A percentile compares a stretch with the other conserved stretches of the same genome.
Conservation (phyloP, 2,888 invertebrate species). For the Stenoptilia bipunctidactyla region DNA sequence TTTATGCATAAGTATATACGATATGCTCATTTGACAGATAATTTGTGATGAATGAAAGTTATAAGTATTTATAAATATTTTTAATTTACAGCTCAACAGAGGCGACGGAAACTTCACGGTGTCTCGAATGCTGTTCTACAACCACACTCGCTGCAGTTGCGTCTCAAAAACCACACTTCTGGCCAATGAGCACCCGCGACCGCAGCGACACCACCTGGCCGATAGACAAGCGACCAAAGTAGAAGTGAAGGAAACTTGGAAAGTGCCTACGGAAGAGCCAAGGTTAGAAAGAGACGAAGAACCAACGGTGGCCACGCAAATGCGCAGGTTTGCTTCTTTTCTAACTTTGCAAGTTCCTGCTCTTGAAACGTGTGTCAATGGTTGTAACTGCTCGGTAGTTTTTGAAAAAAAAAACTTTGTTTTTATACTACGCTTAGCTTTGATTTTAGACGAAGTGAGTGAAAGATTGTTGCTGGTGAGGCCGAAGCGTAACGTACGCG, state of each 20-base stretch:
- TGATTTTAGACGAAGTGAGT: too few relatives aligned
- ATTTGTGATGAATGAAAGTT: too few relatives aligned
- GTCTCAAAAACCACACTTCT: constrained; percentile 38
- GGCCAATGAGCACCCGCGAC: constrained; percentile 11
- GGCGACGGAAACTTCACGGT: constrained; percentile 35
- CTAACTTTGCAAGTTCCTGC: too few relatives aligned
- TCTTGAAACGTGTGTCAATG: too few relatives aligned
- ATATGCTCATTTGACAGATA: too few relatives aligned
- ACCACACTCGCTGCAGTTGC: constrained; percentile 56
- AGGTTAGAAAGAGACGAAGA: constrained; percentile 31
- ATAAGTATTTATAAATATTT: too few relatives aligned
- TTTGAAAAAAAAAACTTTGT: too few relatives aligned
- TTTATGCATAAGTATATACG: too few relatives aligned
- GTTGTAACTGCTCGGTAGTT: too few relatives aligned
- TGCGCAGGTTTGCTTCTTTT: constrained; percentile 34
- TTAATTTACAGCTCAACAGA: constrained; percentile 38
- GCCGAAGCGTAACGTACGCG: too few relatives aligned
- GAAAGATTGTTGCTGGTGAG: too few relatives aligned
- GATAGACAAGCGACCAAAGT: constrained; percentile 10
- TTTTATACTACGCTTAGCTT: too few relatives aligned
- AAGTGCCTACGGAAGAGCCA: constrained; percentile 36
- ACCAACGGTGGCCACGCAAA: constrained; percentile 40
- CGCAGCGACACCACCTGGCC: constrained; percentile 17
- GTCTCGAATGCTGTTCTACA: constrained; percentile 49
- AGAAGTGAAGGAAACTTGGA: constrained; percentile 31